phyloP scores from a whole-genome alignment of 1,140 invertebrate genomes.

The Heliconius hermathena region DNA sequence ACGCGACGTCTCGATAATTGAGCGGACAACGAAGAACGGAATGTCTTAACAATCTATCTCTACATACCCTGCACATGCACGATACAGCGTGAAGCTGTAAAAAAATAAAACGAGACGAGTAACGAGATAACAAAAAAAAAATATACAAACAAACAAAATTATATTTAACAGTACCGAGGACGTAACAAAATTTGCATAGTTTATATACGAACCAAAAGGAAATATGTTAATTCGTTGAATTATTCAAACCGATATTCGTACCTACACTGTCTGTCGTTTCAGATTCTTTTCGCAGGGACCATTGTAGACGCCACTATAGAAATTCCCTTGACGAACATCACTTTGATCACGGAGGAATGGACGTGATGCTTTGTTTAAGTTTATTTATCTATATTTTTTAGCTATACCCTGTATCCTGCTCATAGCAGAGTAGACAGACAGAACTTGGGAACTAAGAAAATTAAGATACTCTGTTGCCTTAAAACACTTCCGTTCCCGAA shows the following conservation, averaged over 20 bases:
- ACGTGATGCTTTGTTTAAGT: constrained; percentile 35
- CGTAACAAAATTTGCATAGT: constrained; percentile 20
- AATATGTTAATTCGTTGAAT: constrained; percentile 29
- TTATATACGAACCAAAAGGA: constrained; percentile 19
- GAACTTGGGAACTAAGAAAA: too few species aligned
- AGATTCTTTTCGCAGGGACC: constrained; percentile 45
- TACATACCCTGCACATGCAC: too few species aligned
- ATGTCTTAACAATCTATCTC: too few species aligned
- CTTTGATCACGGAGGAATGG: constrained; percentile 31
- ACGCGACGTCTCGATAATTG: too few species aligned
- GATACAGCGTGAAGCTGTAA: not conserved
- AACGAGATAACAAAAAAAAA: not conserved
- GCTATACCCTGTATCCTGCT: too few species aligned
- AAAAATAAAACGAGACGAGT: not conserved
- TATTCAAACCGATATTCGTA: constrained; percentile 34
- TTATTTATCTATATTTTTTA: not conserved
- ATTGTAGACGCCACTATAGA: constrained; percentile 60
- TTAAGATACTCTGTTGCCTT: too few species aligned
- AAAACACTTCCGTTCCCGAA: too few species aligned
- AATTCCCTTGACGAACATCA: constrained; percentile 55
- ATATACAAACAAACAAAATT: not conserved
- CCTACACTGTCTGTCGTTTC: constrained; percentile 36
- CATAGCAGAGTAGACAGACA: too few species aligned
- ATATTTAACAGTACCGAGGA: not conserved
- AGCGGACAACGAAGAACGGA: too few species aligned